Conservation (phyloP, 2,113 vertebrate species). For the Herpetotheres cachinnans region DNA sequence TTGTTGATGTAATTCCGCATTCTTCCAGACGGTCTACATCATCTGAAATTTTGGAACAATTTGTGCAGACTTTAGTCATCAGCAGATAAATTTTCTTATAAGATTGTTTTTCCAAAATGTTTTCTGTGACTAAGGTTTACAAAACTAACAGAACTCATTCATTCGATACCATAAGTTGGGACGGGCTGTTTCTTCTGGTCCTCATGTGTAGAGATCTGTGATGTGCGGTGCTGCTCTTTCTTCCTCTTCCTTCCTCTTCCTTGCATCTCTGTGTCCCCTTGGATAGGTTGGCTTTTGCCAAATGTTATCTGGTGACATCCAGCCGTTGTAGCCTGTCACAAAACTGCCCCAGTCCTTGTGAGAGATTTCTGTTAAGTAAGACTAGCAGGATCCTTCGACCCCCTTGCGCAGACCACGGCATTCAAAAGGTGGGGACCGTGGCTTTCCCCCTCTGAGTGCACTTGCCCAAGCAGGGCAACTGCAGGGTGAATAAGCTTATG, state of each 20-base stretch:
- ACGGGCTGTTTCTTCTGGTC: background rate
- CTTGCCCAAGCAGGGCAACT: background rate
- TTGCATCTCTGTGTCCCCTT: accelerated
- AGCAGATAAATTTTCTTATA: background rate
- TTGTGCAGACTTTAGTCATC: background rate
- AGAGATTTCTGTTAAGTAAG: background rate
- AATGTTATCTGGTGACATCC: background rate
- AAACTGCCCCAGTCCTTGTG: accelerated
- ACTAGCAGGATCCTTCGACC: background rate
- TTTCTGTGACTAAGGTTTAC: background rate
- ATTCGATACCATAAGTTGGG: accelerated
- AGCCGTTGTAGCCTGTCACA: accelerated
- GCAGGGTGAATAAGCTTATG: too few species aligned
- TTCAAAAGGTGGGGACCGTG: accelerated
- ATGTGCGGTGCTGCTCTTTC: background rate
- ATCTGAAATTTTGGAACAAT: background rate
- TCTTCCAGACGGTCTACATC: too few species aligned
- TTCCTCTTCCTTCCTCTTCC: background rate
- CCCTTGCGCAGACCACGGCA: accelerated
- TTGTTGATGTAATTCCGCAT: background rate
- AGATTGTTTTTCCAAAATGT: background rate
- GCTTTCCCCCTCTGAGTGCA: accelerated
- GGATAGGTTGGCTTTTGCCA: background rate
- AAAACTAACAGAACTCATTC: accelerated
- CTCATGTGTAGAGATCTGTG: accelerated